phyloP scores from a whole-genome alignment of 1,140 invertebrate species.

The Sycophaga agraensis region DNA sequence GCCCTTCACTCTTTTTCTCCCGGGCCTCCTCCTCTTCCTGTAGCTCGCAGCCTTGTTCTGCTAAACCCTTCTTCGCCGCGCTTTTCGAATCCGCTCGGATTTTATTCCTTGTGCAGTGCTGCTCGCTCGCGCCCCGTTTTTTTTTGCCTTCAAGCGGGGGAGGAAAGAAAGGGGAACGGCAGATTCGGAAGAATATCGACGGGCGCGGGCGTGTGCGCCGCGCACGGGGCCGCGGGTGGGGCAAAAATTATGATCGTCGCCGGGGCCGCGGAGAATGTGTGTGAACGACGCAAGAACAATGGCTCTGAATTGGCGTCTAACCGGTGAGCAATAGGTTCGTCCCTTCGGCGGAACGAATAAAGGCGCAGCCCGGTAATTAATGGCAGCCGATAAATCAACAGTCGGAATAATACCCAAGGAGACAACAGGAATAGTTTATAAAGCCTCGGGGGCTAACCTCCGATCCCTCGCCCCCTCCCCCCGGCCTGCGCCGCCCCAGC shows the following conservation, averaged over 20 bases:
- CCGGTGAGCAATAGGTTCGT: conserved; percentile 57
- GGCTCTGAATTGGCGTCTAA: conserved; percentile 55
- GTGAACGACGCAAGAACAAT: conserved; percentile 59
- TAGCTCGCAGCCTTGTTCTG: no score
- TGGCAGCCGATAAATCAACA: conserved; percentile 55
- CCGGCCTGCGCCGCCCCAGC: not conserved
- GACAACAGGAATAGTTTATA: conserved; percentile 61
- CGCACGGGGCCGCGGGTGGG: conserved; percentile 3
- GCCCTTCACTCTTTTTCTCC: conserved; percentile 33
- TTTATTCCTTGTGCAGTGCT: conserved; percentile 35
- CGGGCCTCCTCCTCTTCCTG: conserved; percentile 37
- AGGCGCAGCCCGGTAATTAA: conserved; percentile 56
- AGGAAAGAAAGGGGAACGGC: conserved; percentile 23
- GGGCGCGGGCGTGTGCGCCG: conserved; percentile 22
- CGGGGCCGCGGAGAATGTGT: conserved; percentile 40
- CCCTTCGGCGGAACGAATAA: conserved; percentile 53
- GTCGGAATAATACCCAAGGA: conserved; percentile 56
- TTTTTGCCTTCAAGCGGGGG: conserved; percentile 34
- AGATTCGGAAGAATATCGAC: conserved; percentile 36
- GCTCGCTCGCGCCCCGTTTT: not conserved
- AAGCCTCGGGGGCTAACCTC: conserved; percentile 48
- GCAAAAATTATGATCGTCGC: conserved; percentile 46
- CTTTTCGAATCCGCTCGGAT: conserved; percentile 10
- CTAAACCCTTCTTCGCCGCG: conserved; percentile 13
- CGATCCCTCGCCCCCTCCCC: conserved; percentile 30